Conservation (phyloP, 2,797 vertebrate species). For the Macropus fuliginosus region DNA sequence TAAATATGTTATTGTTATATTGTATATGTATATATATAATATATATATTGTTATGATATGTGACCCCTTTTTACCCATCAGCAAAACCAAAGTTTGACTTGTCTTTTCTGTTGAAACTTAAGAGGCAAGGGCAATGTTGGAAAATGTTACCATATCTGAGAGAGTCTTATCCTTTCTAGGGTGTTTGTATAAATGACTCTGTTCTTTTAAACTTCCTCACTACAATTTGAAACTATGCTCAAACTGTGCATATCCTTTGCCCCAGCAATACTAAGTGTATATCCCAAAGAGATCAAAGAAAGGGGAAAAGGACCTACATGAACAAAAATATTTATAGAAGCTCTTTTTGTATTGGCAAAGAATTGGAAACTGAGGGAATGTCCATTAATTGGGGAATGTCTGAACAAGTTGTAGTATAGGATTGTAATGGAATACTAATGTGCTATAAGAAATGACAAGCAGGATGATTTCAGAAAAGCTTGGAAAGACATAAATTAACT, state of each 20-base stretch:
- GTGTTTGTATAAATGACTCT: background rate
- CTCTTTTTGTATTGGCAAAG: no score
- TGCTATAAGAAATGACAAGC: background rate
- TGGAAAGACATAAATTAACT: background rate
- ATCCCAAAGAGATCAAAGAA: background rate
- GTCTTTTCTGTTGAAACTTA: background rate
- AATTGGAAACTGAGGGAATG: no score
- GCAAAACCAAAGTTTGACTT: background rate
- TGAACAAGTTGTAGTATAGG: no score
- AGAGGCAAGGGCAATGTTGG: background rate
- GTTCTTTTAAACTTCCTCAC: background rate
- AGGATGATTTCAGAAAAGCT: background rate
- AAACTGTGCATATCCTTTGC: background rate
- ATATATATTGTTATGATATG: background rate
- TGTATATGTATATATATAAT: no score
- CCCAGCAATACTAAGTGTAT: background rate
- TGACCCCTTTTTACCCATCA: background rate
- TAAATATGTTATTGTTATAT: background rate
- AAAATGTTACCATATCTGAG: background rate
- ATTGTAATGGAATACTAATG: no score
- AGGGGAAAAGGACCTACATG: no score
- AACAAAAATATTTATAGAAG: no score
- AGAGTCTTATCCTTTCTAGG: constrained; percentile 5
- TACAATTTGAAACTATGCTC: background rate
- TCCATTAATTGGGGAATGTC: no score